Conservation (phyloP, 2,888 invertebrate genomes). For the Ectemnius lituratus region DNA sequence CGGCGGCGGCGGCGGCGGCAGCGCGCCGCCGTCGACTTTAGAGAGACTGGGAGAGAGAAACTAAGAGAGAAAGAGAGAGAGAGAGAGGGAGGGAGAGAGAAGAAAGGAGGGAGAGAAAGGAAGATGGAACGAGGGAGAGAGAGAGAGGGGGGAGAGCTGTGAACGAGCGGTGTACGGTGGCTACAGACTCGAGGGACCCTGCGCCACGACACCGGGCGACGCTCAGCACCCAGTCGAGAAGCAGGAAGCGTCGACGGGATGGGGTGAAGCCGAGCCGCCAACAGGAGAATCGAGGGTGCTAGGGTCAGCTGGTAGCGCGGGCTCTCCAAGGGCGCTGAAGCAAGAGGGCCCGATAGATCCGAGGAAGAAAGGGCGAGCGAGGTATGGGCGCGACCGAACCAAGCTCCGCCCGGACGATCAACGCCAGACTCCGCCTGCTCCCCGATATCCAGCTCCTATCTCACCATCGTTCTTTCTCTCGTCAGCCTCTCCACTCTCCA, state of each 20-base stretch:
- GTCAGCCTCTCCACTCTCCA: conserved; percentile 36
- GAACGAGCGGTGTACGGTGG: not conserved
- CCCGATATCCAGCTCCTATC: conserved; percentile 28
- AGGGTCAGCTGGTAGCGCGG: conserved; percentile 12
- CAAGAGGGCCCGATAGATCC: conserved; percentile 14
- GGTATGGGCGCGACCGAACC: conserved; percentile 23
- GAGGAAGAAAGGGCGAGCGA: conserved; percentile 36
- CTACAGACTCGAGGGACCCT: not conserved
- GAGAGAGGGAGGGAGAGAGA: not conserved
- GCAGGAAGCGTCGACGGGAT: not conserved
- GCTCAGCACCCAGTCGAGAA: conserved; percentile 1
- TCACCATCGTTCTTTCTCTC: conserved; percentile 34
- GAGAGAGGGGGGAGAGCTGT: not conserved
- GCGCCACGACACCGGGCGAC: conserved; percentile 18
- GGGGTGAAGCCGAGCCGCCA: conserved; percentile 16
- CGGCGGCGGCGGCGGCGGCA: not conserved
- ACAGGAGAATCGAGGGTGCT: too few relatives aligned
- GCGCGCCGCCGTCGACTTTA: not conserved
- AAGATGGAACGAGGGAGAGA: not conserved
- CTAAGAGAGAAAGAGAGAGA: not conserved
- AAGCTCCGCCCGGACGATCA: conserved; percentile 59
- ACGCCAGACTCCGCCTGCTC: conserved; percentile 44
- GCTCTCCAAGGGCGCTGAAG: conserved; percentile 10
- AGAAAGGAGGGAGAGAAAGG: not conserved
- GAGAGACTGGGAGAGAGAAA: not conserved